Evolutionary conservation across 2,888 invertebrate species (phyloP).

Genomic region (Erpobdella octoculata): DNA sequence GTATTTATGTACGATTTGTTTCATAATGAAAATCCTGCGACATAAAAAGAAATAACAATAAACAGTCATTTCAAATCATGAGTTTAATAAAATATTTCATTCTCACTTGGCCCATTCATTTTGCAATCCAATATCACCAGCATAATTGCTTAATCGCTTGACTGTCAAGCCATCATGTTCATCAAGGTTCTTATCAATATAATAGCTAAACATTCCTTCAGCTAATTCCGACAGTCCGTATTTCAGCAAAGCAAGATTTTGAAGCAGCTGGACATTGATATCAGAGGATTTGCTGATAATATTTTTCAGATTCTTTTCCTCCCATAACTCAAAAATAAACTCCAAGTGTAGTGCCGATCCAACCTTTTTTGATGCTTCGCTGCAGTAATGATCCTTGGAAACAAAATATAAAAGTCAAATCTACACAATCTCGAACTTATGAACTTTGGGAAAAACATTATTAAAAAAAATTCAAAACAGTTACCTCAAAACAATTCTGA

Average conservation of each 20-base stretch:
- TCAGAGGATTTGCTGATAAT: not conserved
- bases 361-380: not conserved
- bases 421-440: not conserved
- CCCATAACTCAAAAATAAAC: not conserved
- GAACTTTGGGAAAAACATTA: not conserved
- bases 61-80: not conserved
- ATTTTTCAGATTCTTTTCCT: not conserved
- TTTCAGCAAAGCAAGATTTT: not conserved
- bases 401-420: not conserved
- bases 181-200: not conserved
- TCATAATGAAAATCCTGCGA: not conserved
- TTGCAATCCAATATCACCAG: conserved; percentile 36
- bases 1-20: not conserved
- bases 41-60: not conserved
- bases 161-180: not conserved
- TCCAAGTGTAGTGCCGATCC: not conserved
- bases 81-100: not conserved
- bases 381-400: not conserved
- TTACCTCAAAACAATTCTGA: conserved; percentile 43
- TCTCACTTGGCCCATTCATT: conserved; percentile 23
- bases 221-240: not conserved
- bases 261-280: not conserved
- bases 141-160: conserved; percentile 36
- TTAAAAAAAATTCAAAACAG: not conserved
- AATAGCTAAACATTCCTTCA: not conserved